phyloP scores from a whole-genome alignment of 2,797 vertebrate genomes.

The Falco berigora region DNA sequence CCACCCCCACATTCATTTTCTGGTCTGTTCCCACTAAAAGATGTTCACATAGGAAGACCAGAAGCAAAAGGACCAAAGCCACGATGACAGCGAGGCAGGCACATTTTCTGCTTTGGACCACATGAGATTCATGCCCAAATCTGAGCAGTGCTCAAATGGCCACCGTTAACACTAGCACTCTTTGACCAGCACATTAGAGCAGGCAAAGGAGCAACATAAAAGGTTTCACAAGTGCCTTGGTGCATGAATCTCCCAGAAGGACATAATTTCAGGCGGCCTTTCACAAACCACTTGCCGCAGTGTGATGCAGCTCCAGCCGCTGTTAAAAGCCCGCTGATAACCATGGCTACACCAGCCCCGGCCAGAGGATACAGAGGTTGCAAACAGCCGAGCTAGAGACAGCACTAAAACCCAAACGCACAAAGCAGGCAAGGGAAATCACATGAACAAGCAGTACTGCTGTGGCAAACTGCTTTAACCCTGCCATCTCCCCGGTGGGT shows the following conservation, averaged over 20 bases:
- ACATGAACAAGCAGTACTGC: not conserved
- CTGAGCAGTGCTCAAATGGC: accelerated
- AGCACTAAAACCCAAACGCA: not conserved
- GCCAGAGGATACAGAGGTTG: not conserved
- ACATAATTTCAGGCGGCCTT: not conserved
- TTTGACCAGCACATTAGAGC: not conserved
- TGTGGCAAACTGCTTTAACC: not conserved
- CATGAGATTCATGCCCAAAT: not conserved
- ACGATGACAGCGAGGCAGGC: accelerated
- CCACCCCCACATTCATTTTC: not conserved
- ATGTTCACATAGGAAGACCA: not conserved
- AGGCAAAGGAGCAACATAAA: not conserved
- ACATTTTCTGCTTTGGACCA: not conserved
- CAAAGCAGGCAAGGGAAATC: not conserved
- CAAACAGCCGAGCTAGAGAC: not conserved
- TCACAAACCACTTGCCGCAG: not conserved
- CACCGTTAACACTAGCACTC: not conserved
- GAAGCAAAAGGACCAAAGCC: not conserved
- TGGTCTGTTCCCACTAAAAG: not conserved
- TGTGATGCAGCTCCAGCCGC: not conserved
- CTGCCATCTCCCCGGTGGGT: accelerated
- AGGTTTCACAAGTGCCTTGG: accelerated
- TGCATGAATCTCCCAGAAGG: not conserved
- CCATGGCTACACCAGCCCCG: not conserved
- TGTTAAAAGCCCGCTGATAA: not conserved